Base-by-base conservation (phyloP, 2,888 invertebrate species). In the Nipponacmea schrenckii region DNA sequence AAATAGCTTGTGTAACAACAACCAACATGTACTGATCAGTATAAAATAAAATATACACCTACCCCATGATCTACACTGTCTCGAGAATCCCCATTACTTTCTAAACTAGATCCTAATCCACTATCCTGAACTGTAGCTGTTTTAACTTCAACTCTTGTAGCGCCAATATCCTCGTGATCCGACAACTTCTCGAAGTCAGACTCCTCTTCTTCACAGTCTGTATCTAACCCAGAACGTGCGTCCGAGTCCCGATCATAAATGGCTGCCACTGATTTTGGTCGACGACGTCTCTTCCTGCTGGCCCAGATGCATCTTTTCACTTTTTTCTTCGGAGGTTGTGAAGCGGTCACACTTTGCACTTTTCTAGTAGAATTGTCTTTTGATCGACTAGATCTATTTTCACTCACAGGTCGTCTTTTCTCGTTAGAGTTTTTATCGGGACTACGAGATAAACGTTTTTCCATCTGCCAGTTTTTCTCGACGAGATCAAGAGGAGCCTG, bases 71-170 rank as follows among this genome's bases (percentile, higher is more conserved):
- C 83, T 64, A 81, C 75, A 71, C 84, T 83, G 74, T 85, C 85
- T 64, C 82, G 76, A 14, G 85, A 85, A 64, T 85, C 85, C 62
- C 84, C 84, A 77, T 83, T 85, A 73, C 83, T 84, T 27, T 81
- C 81, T 20, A 83, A 76, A n/a, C 83, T 83, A 70, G 83, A 84
- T 31, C 85, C 83, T 10, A 84, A 67, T 62, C 85, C 85, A 79
- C 85, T 85, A 72, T 85, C 85, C 15, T 62, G 66, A 45, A 67
- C 62, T n/a, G 69, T 71, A 44, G 62, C 39, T 62, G 68, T 62
- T 44, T n/a, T 44, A 20, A 62, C 69, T 62, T n/a, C 63, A 20
- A 31, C 44, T 39, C 50, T 74, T 14, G 44, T 26, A 12, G 67
- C 24, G 17, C 62, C 62, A 5, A 48, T 45, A 20, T 27, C 44